phyloP scores from a whole-genome alignment of 2,888 invertebrate genomes.

The Leptinotarsa juncta region DNA sequence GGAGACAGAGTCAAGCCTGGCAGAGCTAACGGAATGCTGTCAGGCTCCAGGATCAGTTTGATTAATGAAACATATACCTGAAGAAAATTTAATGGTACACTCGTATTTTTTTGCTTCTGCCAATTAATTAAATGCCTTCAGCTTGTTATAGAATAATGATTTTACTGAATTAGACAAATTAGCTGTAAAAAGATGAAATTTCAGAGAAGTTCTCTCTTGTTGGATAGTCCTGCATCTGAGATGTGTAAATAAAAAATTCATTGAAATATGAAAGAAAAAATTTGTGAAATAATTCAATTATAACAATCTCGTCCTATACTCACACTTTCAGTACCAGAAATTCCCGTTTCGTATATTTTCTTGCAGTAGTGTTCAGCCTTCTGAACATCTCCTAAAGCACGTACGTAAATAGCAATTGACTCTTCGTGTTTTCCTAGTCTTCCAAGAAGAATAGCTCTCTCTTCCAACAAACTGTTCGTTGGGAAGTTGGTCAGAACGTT shows the following conservation, averaged over 20 bases:
- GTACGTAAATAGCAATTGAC: conserved; percentile 91
- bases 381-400: conserved; percentile 84
- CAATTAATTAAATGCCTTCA: too few relatives aligned
- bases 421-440: conserved; percentile 92
- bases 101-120: too few relatives aligned
- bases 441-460: conserved; percentile 93
- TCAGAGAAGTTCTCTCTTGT: too few relatives aligned
- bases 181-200: too few relatives aligned
- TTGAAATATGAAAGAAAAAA: too few relatives aligned
- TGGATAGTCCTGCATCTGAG: too few relatives aligned
- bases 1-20: conserved; percentile 67
- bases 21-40: conserved; percentile 55
- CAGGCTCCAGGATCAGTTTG: conserved; percentile 62
- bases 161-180: too few relatives aligned
- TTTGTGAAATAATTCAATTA: conserved; percentile 3
- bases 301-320: conserved; percentile 48
- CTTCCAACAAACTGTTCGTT: conserved; percentile 86
- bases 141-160: too few relatives aligned
- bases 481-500: conserved; percentile 89
- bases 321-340: conserved; percentile 53
- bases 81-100: conserved; percentile 29
- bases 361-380: conserved; percentile 89
- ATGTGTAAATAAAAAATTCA: too few relatives aligned
- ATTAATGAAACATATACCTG: conserved; percentile 63
- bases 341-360: conserved; percentile 70